These are phyloP conservation scores for Chelon labrosus DNA, from an alignment of 2,797 vertebrate species.

Conservation along the genomic window DNA sequence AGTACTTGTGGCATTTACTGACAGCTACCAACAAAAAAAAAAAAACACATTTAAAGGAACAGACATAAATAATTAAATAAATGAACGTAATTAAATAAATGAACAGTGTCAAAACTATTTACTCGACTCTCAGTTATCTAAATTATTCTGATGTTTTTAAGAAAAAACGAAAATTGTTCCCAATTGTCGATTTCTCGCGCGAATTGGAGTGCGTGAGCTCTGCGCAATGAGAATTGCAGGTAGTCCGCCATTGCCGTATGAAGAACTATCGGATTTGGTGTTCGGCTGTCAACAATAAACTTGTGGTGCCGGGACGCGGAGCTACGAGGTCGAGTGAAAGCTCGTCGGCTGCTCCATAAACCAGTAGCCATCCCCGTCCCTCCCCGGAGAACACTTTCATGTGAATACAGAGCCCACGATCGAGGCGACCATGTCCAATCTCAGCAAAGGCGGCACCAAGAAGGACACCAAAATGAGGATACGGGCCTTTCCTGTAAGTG, in stretches of 20 bases:
- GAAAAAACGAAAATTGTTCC: not conserved
- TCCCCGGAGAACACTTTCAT: constrained; percentile 80
- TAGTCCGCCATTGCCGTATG: constrained; percentile 91
- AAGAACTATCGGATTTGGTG: constrained; percentile 77
- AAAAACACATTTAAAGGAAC: not conserved
- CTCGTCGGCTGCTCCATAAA: constrained; percentile 74
- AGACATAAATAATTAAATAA: not conserved
- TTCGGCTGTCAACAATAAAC: constrained; percentile 87
- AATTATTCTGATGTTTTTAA: not conserved
- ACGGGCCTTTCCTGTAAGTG: constrained; percentile 98
- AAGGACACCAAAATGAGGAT: constrained; percentile 99
- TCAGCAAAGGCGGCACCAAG: constrained; percentile 97
- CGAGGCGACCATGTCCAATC: constrained; percentile 94
- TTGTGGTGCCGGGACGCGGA: constrained; percentile 74
- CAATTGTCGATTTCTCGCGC: constrained; percentile 75
- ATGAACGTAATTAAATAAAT: too few relatives aligned
- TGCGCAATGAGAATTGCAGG: constrained; percentile 89
- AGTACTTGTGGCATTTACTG: not conserved
- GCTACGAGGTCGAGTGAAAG: constrained; percentile 80
- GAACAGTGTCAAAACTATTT: too few relatives aligned
- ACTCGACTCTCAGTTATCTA: not conserved
- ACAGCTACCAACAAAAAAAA: not conserved
- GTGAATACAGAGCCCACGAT: constrained; percentile 83
- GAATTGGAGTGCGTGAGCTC: constrained; percentile 79
- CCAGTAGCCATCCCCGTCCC: constrained; percentile 71